These are phyloP conservation scores for Mellivora capensis DNA, from an alignment of 2,113 vertebrate species.

Conservation along the genomic window DNA sequence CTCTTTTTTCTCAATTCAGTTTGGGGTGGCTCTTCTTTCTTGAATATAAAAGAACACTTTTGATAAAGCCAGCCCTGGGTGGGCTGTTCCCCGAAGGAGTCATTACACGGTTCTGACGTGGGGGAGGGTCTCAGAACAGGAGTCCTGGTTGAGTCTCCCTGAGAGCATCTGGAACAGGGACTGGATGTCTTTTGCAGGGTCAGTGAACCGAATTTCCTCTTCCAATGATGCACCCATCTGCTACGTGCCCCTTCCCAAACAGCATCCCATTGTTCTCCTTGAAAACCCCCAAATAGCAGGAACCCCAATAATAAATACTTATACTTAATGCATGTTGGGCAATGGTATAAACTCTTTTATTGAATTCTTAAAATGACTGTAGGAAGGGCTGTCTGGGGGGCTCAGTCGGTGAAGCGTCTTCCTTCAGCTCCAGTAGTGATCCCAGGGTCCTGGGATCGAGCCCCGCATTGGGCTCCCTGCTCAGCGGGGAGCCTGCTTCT, in stretches of 20 bases:
- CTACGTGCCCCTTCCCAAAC: background rate
- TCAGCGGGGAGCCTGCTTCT: background rate
- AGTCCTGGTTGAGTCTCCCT: fast-evolving
- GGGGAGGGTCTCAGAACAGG: background rate
- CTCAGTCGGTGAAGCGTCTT: background rate
- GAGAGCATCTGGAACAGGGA: background rate
- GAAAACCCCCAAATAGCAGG: background rate
- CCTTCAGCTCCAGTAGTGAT: background rate
- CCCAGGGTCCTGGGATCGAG: background rate
- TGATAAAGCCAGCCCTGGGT: background rate
- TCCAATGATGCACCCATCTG: background rate
- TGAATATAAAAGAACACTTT: background rate
- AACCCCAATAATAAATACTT: fast-evolving
- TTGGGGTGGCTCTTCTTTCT: background rate
- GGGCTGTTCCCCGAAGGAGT: background rate
- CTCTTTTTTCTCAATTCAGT: background rate
- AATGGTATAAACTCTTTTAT: background rate
- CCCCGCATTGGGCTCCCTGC: background rate
- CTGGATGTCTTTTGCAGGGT: background rate
- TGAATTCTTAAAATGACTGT: background rate
- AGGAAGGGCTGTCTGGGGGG: no score
- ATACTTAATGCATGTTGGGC: background rate
- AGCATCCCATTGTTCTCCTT: no score
- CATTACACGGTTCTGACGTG: fast-evolving
- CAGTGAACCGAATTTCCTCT: background rate